Base-by-base conservation (phyloP, 2,797 vertebrate species). In the Myotis planiceps region DNA sequence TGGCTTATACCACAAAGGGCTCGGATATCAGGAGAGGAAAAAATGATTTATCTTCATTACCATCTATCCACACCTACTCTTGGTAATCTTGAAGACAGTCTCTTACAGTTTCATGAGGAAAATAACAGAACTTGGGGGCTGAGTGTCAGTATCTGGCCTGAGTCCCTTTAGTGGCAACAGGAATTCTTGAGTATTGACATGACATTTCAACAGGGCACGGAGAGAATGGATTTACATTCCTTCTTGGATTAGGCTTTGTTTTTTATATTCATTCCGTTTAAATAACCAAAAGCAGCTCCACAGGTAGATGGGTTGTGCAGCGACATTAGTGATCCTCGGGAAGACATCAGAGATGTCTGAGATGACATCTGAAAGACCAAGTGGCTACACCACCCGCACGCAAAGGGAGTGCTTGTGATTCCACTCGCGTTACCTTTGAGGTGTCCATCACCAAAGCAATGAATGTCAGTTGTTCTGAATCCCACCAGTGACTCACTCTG, bases 111-210 rank as follows among this genome's bases (percentile, higher is more conserved):
- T 95, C 94, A 74, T 80, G 82, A 94, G 86, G 74, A n/a, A 81
- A 94, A 45, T 6, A 39, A 85, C 39, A 94, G 83, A 83, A 82
- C 72, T 60, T 65, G 1, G 87, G 71, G 34, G 58, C 88, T 18
- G 69, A 90, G 82, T 49, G 18, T 87, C 51, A 47, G 72, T 5
- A 9, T 86, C 15, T 23, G 39, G 97, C 78, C 27, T 4, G 0
- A 37, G 29, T 72, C 90, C 95, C 72, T 79, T 69, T 92, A 87
- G 86, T 91, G 91, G 88, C 92, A 92, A 94, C 81, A 87, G 69
- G 65, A 97, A 96, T 91, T 95, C 85, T 95, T 88, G 93, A 95
- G 82, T 95, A 90, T 72, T 92, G 94, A 97, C 86, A 95, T 96
- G 60, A 78, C 53, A 88, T 94, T 80, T 32, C 85, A 96, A n/a